Percentiles rank a stretch among this genome's conserved stretches.
Evolutionary conservation across 2,113 vertebrate genomes (phyloP).

Genomic region (Nothobranchius furzeri): DNA sequence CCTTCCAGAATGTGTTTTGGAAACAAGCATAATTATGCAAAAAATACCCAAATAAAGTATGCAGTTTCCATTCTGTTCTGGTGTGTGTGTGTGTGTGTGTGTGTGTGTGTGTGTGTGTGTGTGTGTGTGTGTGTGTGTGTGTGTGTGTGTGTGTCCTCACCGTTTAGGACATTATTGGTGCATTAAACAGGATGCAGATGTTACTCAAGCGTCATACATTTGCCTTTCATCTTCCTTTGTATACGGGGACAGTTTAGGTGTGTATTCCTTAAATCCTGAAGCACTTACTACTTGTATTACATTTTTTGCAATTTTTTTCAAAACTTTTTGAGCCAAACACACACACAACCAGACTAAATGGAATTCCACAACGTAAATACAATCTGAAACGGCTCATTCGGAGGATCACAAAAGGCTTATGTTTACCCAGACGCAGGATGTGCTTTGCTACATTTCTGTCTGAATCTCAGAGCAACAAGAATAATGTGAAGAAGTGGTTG

Average conservation of each 20-base stretch:
- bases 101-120: conserved; percentile 8
- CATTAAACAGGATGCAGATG: conserved; percentile 70
- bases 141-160: not conserved
- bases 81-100: not conserved
- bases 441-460: conserved; percentile 32
- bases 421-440: conserved; percentile 24
- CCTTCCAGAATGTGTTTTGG: conserved; percentile 21
- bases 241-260: conserved; percentile 16
- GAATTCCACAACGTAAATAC: conserved; percentile 16
- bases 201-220: conserved; percentile 53
- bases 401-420: conserved; percentile 10
- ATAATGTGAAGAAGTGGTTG: conserved; percentile 23
- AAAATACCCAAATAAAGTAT: conserved; percentile 29
- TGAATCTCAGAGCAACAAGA: conserved; percentile 22
- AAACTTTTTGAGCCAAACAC: conserved; percentile 7
- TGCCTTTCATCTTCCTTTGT: conserved; percentile 50
- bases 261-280: conserved; percentile 11
- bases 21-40: conserved; percentile 8
- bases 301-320: not conserved
- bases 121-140: not conserved
- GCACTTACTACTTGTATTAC: conserved; percentile 5
- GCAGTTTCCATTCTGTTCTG: conserved; percentile 3
- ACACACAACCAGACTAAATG: conserved; percentile 21
- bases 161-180: conserved; percentile 47
- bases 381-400: conserved; percentile 8